Evolutionary conservation across 2,888 invertebrate species (phyloP).

Genomic region (Aproaerema taeniolella): DNA sequence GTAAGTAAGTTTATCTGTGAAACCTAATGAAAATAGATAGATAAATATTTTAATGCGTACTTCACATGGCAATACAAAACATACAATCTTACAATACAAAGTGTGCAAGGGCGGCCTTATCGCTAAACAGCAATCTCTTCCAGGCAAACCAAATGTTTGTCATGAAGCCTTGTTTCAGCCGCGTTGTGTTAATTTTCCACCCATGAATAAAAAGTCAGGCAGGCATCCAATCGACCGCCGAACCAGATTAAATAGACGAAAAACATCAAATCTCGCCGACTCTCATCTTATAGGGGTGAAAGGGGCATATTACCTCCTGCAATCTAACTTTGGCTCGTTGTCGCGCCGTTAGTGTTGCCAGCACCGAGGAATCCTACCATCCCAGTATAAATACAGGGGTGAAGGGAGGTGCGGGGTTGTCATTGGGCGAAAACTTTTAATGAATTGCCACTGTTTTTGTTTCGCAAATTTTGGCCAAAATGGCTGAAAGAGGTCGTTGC

Average conservation of each 20-base stretch:
- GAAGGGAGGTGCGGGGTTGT: slow-evolving; percentile 34
- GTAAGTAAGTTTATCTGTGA: no score
- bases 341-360: slow-evolving; percentile 51
- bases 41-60: no score
- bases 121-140: no score
- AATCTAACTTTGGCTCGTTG: slow-evolving; percentile 67
- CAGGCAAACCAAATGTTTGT: no score
- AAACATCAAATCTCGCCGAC: slow-evolving; percentile 9
- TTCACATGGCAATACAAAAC: no score
- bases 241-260: slow-evolving; percentile 9
- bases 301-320: slow-evolving; percentile 41
- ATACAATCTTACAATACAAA: no score
- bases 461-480: slow-evolving; percentile 20
- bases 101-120: no score
- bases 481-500: slow-evolving; percentile 17
- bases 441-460: slow-evolving; percentile 52
- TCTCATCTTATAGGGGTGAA: slow-evolving; percentile 27
- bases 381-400: slow-evolving; percentile 40
- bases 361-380: slow-evolving; percentile 29
- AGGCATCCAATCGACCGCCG: no score
- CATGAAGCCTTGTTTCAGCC: no score
- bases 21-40: no score
- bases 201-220: no score
- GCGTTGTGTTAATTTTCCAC: no score
- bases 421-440: slow-evolving; percentile 54